Percentiles rank a stretch among this genome's conserved stretches.
phyloP scores from a whole-genome alignment of 2,797 vertebrate species.

The Karalla daura region DNA sequence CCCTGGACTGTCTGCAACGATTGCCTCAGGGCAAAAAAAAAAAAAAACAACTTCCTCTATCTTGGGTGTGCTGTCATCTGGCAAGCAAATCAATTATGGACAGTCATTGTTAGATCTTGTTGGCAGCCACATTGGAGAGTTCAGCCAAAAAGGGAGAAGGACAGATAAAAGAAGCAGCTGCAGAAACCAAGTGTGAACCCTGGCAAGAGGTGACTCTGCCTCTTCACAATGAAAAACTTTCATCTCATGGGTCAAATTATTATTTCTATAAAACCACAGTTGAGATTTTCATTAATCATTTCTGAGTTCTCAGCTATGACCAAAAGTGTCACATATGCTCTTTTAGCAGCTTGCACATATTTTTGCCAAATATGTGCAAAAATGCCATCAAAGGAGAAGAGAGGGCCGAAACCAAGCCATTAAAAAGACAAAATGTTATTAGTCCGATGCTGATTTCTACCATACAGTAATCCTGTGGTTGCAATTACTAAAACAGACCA shows the following conservation, averaged over 20 bases:
- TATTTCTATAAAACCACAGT: background rate
- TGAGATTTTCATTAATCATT: background rate
- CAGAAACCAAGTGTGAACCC: background rate
- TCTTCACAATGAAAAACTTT: background rate
- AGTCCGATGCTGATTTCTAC: background rate
- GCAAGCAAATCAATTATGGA: background rate
- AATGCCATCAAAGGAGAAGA: background rate
- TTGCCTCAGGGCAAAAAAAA: background rate
- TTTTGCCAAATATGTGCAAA: background rate
- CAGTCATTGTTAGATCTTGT: background rate
- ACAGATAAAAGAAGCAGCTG: background rate
- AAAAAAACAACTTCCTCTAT: no score
- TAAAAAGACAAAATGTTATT: conserved; percentile 14
- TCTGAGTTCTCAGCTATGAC: background rate
- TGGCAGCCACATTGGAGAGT: background rate
- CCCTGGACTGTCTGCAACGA: background rate
- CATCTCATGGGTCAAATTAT: background rate
- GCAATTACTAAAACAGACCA: conserved; percentile 28
- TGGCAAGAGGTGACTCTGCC: background rate
- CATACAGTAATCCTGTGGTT: background rate
- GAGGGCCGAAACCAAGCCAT: background rate
- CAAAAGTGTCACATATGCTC: background rate
- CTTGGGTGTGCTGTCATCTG: background rate
- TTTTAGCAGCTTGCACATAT: no score
- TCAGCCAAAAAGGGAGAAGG: background rate